Percentiles rank a stretch among this genome's conserved stretches.
Evolutionary conservation across 2,888 invertebrate species (phyloP).

Genomic region (Bugula neritina): DNA sequence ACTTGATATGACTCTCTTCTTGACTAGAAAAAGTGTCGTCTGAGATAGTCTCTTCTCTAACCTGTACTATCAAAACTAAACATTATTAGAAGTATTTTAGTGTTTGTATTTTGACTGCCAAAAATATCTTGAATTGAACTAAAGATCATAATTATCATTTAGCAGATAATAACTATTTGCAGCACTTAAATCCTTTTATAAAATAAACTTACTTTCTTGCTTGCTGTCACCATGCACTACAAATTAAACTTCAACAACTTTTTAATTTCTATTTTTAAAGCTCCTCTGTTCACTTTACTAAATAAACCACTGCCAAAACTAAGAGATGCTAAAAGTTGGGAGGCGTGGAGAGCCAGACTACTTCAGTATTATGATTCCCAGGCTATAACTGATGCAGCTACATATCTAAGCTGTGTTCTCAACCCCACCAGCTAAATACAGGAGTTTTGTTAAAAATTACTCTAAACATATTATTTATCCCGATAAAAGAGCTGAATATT

Average conservation of each 20-base stretch:
- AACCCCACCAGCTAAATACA: no score
- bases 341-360: conserved; percentile 38
- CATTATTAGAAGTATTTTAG: no score
- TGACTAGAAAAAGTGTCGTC: no score
- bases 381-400: conserved; percentile 38
- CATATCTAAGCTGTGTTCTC: conserved; percentile 38
- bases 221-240: background rate
- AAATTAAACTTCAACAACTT: background rate
- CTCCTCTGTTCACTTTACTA: conserved; percentile 41
- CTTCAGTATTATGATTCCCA: conserved; percentile 39
- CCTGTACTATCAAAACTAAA: no score
- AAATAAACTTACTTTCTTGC: background rate
- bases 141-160: background rate
- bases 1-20: no score
- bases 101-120: no score
- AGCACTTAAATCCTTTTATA: background rate
- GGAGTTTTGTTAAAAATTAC: no score
- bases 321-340: conserved; percentile 37
- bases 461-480: no score
- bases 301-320: conserved; percentile 40
- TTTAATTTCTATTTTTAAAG: conserved; percentile 31
- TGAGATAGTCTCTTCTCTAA: no score
- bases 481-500: no score
- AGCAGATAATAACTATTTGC: no score
- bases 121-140: background rate